These are phyloP conservation scores for Metallyticus violacea DNA, from an alignment of 2,888 invertebrate genomes.

Conservation along the genomic window DNA sequence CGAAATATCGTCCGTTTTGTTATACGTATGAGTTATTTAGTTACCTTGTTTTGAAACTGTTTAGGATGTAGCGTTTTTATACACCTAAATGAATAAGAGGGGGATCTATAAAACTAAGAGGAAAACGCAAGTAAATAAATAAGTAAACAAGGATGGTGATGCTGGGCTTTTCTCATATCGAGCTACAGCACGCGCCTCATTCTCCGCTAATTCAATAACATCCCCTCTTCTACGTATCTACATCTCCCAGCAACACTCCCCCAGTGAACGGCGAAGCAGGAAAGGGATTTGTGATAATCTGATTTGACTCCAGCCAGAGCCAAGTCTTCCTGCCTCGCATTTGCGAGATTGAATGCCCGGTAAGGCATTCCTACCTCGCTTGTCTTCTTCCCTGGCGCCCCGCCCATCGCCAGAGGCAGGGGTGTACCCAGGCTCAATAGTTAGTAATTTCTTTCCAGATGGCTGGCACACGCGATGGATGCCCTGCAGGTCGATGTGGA, in stretches of 20 bases:
- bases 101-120: no score
- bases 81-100: no score
- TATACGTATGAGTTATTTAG: no score
- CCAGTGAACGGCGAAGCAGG: not conserved
- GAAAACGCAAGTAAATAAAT: not conserved
- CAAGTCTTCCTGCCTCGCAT: constrained; percentile 2
- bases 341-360: constrained; percentile 29
- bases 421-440: not conserved
- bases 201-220: constrained; percentile 28
- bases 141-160: not conserved
- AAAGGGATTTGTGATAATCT: constrained; percentile 23
- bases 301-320: constrained; percentile 29
- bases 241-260: not conserved
- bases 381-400: not conserved
- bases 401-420: not conserved
- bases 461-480: not conserved
- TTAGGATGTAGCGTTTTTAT: no score
- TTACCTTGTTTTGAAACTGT: no score
- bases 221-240: constrained; percentile 1
- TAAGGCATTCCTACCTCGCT: constrained; percentile 7
- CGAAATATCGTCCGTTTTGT: no score
- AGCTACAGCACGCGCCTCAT: not conserved
- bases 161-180: not conserved
- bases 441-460: not conserved
- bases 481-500: no score